Evolutionary conservation across 2,888 invertebrate genomes (phyloP), one percentile per base, ranked within the genome.

Genomic region (Anagyrus pseudococci): DNA sequence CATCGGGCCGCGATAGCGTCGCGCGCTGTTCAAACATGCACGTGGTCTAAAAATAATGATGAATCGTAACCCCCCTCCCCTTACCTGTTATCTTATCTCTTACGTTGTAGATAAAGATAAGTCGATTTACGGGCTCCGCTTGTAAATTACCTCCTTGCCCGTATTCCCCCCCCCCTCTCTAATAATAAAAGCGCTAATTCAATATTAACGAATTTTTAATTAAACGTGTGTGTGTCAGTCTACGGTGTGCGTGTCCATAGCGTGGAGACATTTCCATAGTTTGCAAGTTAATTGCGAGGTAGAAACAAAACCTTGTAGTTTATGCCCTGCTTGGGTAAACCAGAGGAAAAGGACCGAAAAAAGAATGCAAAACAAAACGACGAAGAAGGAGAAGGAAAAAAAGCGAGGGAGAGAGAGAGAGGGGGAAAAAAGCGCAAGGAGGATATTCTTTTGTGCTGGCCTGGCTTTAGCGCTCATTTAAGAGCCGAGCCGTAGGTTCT

Each of bases 11-110:
- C 15, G 15, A 8, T 2, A 10, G 4, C 33, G 33, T 10, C 29
- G 29, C 29, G 29, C 4, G 4, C 10, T 37, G 3, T 37, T 8
- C 33, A 37, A 37, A 37, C 33, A 29, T 29, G 8, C 33, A n/a
- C n/a, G n/a, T 43, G 2, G 23, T 33, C 61, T 56, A 56, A 50
- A 61, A 61, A 56, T 56, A 64, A 56, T 22, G 60, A 64, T 56
- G 64, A 56, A 59, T 64, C 59, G 59, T 48, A 26, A 53, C 44
- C 22, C 44, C 22, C 29, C 8, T 44, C 44, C 13, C n/a, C 1
- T 17, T 17, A 17, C 29, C 43, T 48, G 22, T 29, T 59, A 53
- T 53, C 60, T 64, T 64, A 60, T 64, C 64, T 60, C 1, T 8
- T 8, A 15, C 33, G 8, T 2, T 8, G 33, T 15, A 52, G 46